phyloP scores from a whole-genome alignment of 2,888 invertebrate genomes.

The Eristalis arbustorum region DNA sequence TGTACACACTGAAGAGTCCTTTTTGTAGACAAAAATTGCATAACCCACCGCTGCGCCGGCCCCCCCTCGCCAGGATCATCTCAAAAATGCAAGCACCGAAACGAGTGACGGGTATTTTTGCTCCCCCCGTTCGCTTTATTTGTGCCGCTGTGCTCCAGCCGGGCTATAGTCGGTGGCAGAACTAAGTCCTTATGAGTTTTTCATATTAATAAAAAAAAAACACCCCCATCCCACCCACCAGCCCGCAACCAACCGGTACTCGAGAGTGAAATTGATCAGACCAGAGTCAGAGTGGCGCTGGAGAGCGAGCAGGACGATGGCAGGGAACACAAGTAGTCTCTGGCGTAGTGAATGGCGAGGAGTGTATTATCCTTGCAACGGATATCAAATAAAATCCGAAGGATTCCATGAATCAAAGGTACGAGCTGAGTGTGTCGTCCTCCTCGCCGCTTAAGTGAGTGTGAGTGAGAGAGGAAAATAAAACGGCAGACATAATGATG shows the following conservation, averaged over 20 bases:
- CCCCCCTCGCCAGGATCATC: not conserved
- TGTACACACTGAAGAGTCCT: not conserved
- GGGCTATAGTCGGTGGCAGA: not conserved
- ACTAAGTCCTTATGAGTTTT: constrained; percentile 26
- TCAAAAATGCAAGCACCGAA: constrained; percentile 17
- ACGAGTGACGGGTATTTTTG: not conserved
- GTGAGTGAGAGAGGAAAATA: constrained; percentile 25
- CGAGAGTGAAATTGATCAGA: constrained; percentile 53
- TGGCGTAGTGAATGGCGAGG: constrained; percentile 1
- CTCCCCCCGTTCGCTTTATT: not conserved
- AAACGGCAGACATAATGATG: constrained; percentile 28
- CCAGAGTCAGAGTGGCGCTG: not conserved
- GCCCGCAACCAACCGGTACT: constrained; percentile 27
- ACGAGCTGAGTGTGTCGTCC: not conserved
- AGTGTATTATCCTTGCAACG: constrained; percentile 27
- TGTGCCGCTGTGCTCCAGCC: not conserved
- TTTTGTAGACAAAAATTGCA: constrained; percentile 13
- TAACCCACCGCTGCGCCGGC: not conserved
- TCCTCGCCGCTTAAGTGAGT: constrained; percentile 29
- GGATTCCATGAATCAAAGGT: not conserved
- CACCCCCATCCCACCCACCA: not conserved
- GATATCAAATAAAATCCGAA: constrained; percentile 27
- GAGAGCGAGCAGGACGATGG: not conserved
- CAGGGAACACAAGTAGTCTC: not conserved
- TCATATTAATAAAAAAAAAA: constrained; percentile 22